Evolutionary conservation across 2,797 vertebrate genomes (phyloP).

Genomic region (Poeciliopsis gracilis): DNA sequence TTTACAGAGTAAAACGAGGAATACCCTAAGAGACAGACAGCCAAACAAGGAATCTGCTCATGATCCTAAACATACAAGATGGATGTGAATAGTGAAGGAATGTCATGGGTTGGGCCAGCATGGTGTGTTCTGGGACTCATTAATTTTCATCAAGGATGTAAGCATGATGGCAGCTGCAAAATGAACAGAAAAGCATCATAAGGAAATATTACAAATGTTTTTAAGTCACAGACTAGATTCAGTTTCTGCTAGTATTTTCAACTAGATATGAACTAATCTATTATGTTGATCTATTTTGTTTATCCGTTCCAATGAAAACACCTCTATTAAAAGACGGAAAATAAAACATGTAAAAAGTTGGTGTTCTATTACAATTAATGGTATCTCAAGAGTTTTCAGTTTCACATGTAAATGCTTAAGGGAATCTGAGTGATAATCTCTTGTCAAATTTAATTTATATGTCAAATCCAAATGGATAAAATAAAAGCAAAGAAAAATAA

Average conservation of each 20-base stretch:
- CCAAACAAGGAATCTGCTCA: background rate
- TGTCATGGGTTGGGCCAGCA: background rate
- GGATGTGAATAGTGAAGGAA: background rate
- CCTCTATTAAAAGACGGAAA: background rate
- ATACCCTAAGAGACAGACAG: background rate
- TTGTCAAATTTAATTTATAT: background rate
- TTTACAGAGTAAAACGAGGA: background rate
- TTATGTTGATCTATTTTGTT: background rate
- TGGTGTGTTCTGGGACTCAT: background rate
- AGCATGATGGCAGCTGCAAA: background rate
- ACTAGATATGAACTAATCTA: background rate
- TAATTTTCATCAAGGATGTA: constrained; percentile 2
- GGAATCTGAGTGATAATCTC: background rate
- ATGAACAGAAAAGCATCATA: background rate
- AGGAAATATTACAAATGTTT: background rate
- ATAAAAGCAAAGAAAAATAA: background rate
- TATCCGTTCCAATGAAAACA: background rate
- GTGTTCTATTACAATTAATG: background rate
- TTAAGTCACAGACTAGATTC: background rate
- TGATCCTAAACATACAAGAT: background rate
- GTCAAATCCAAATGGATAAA: background rate
- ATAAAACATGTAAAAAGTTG: background rate
- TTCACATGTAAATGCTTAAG: background rate
- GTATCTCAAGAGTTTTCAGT: background rate
- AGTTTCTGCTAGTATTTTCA: background rate